Conservation (phyloP, 2,113 vertebrate species). For the Hemiprocne comata region DNA sequence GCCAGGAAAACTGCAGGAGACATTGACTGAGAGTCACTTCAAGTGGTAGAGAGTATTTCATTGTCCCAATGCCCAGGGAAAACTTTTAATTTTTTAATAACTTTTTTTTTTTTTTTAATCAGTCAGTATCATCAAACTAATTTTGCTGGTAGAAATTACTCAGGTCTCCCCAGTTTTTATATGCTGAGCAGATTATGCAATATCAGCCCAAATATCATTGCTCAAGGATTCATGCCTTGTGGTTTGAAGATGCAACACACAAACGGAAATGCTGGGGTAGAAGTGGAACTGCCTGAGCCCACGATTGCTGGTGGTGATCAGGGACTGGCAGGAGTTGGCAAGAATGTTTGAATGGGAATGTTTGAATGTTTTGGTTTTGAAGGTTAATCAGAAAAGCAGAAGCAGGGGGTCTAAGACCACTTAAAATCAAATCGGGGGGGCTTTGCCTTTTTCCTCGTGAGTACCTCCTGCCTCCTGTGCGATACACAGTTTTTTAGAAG, state of each 20-base stretch:
- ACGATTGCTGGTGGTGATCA: rapidly evolving
- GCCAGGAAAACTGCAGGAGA: not conserved
- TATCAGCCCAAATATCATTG: not conserved
- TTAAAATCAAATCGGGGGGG: not conserved
- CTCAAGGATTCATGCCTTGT: not conserved
- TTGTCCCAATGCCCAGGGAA: not conserved
- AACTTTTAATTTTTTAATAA: not conserved
- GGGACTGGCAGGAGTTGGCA: not conserved
- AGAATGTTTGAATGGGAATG: not conserved
- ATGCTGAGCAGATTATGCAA: not conserved
- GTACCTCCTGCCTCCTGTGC: too few species aligned
- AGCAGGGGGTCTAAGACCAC: not conserved
- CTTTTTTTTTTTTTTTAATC: not conserved
- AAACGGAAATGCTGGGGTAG: not conserved
- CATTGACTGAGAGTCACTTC: not conserved
- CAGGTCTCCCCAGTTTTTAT: not conserved
- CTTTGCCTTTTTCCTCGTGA: not conserved
- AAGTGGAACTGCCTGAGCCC: not conserved
- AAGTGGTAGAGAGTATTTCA: not conserved
- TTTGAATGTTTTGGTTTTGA: not conserved
- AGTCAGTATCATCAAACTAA: not conserved
- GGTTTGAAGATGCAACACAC: not conserved
- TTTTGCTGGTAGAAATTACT: not conserved
- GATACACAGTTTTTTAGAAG: not conserved
- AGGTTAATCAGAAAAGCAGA: not conserved